Conservation (phyloP, 2,888 invertebrate species). For the Cenopis cana region DNA sequence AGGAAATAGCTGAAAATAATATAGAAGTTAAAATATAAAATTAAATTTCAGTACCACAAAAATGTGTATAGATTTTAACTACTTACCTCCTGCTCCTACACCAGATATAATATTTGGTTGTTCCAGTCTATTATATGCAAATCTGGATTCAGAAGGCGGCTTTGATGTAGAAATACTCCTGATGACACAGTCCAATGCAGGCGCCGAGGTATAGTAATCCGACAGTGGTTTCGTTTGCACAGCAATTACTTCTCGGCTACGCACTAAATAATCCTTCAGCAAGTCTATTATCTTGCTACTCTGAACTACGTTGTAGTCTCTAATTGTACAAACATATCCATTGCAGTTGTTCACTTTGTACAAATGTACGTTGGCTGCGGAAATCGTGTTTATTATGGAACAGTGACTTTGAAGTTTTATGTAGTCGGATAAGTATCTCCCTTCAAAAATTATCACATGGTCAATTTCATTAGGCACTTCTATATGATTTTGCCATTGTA, state of each 20-base stretch:
- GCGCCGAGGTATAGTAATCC: conserved; percentile 66
- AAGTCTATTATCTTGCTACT: conserved; percentile 73
- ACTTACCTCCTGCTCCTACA: conserved; percentile 82
- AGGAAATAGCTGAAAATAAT: conserved; percentile 67
- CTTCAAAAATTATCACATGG: conserved; percentile 72
- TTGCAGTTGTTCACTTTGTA: conserved; percentile 59
- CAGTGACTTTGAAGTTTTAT: conserved; percentile 56
- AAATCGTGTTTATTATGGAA: conserved; percentile 62
- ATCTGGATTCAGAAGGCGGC: conserved; percentile 48
- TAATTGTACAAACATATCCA: conserved; percentile 68
- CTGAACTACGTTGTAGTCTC: conserved; percentile 68
- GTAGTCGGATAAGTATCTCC: conserved; percentile 69
- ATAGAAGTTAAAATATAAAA: not conserved
- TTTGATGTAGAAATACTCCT: conserved; percentile 62
- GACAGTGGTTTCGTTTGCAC: conserved; percentile 70
- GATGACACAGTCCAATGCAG: conserved; percentile 61
- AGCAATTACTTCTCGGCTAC: conserved; percentile 64
- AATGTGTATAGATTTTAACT: conserved; percentile 42
- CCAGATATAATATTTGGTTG: conserved; percentile 81
- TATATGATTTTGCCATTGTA: conserved; percentile 60
- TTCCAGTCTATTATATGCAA: conserved; percentile 67
- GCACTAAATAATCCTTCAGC: conserved; percentile 60
- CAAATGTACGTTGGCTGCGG: conserved; percentile 64
- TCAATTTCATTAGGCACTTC: conserved; percentile 58
- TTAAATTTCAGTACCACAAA: not conserved